These are phyloP conservation scores for Rhinichthys osculus DNA, from an alignment of 2,797 vertebrate species.

Conservation along the genomic window DNA sequence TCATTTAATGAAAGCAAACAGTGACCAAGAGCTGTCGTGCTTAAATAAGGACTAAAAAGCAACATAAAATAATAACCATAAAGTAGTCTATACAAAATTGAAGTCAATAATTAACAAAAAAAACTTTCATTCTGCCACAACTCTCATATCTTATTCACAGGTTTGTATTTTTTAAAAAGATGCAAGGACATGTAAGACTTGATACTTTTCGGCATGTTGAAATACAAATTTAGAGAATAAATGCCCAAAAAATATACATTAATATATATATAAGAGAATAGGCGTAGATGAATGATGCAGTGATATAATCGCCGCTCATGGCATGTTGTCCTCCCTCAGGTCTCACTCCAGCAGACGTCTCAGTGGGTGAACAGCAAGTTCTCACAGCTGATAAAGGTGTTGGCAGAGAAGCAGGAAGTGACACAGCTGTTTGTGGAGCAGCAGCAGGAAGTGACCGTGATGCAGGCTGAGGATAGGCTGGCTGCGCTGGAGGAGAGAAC, in stretches of 20 bases:
- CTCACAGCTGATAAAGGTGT: constrained; percentile 72
- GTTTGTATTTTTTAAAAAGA: background rate
- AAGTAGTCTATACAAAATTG: background rate
- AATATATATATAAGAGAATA: background rate
- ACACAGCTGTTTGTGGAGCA: constrained; percentile 69
- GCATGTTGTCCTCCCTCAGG: constrained; percentile 63
- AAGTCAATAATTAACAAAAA: background rate
- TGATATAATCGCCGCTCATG: background rate
- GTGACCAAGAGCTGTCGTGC: background rate
- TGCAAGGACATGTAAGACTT: background rate
- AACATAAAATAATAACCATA: background rate
- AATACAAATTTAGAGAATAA: background rate
- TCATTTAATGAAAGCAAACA: background rate
- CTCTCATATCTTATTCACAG: background rate
- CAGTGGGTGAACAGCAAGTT: constrained; percentile 76
- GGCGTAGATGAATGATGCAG: background rate
- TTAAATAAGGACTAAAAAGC: background rate
- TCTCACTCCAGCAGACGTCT: constrained; percentile 78
- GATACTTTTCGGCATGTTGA: background rate
- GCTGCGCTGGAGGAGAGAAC: constrained; percentile 66
- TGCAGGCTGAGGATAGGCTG: constrained; percentile 69
- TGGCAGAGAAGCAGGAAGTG: constrained; percentile 77
- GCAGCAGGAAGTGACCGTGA: constrained; percentile 66
- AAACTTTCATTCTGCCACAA: background rate
- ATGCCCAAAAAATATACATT: background rate